A percentile compares a stretch with the other conserved stretches of the same genome.
phyloP scores from a whole-genome alignment of 1,140 invertebrate genomes.

The Palaemon carinicauda region DNA sequence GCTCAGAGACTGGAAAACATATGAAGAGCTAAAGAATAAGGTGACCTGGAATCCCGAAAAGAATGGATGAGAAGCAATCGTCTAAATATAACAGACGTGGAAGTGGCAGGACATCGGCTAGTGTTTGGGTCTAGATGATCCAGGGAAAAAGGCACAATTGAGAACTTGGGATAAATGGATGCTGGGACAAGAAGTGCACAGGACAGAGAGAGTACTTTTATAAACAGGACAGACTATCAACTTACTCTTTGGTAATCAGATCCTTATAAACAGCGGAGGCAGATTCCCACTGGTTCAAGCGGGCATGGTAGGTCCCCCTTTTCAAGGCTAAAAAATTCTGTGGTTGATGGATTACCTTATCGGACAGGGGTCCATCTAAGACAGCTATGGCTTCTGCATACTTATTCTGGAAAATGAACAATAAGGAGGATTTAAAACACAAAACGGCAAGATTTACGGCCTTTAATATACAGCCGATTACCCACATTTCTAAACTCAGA shows the following conservation, averaged over 20 bases:
- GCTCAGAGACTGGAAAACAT: too few species aligned
- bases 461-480: too few species aligned
- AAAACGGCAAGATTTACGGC: too few species aligned
- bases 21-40: too few species aligned
- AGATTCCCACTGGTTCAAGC: constrained; percentile 37
- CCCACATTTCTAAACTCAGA: too few species aligned
- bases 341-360: constrained; percentile 49
- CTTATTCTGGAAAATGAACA: constrained; percentile 71
- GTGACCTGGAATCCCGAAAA: neutral
- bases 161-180: too few species aligned
- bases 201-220: neutral
- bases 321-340: constrained; percentile 50
- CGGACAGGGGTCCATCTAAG: constrained; percentile 76
- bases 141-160: too few species aligned
- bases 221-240: neutral
- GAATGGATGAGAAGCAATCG: neutral
- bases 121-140: too few species aligned
- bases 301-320: constrained; percentile 42
- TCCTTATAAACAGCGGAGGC: constrained; percentile 45
- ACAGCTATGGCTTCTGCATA: constrained; percentile 82
- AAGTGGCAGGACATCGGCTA: too few species aligned
- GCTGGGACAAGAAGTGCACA: too few species aligned
- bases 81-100: too few species aligned
- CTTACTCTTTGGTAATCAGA: constrained; percentile 50
- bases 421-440: too few species aligned